Evolutionary conservation across 2,888 invertebrate species (phyloP).

Genomic region (Conomelus anceps): DNA sequence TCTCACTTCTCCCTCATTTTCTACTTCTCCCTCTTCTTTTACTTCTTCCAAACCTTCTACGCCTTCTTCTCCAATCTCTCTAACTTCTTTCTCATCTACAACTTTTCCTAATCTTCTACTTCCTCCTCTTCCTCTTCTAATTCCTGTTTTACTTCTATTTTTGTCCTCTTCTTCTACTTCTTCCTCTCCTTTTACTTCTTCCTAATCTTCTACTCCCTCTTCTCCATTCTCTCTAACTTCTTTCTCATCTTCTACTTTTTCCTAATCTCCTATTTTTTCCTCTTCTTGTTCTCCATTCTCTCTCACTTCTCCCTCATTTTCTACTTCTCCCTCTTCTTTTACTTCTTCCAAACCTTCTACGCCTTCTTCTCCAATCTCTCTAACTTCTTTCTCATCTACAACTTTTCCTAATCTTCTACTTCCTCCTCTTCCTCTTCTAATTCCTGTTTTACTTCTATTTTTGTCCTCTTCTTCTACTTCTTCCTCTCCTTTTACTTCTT

Average conservation of each 20-base stretch:
- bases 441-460: no score
- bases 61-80: background rate
- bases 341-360: background rate
- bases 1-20: background rate
- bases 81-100: slow-evolving; percentile 16
- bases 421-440: no score
- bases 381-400: background rate
- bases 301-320: background rate
- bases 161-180: background rate
- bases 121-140: slow-evolving; percentile 9
- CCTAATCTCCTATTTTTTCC: background rate
- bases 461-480: background rate
- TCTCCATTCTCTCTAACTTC: background rate
- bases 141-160: background rate
- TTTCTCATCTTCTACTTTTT: no score
- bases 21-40: slow-evolving; percentile 20
- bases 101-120: slow-evolving; percentile 12
- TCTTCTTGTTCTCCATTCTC: background rate
- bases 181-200: background rate
- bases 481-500: background rate
- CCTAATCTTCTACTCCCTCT: background rate
- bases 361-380: background rate
- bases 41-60: no score
- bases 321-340: background rate
- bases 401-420: no score